Evolutionary conservation across 2,113 vertebrate species (phyloP).

Genomic region (Seriola quinqueradiata): DNA sequence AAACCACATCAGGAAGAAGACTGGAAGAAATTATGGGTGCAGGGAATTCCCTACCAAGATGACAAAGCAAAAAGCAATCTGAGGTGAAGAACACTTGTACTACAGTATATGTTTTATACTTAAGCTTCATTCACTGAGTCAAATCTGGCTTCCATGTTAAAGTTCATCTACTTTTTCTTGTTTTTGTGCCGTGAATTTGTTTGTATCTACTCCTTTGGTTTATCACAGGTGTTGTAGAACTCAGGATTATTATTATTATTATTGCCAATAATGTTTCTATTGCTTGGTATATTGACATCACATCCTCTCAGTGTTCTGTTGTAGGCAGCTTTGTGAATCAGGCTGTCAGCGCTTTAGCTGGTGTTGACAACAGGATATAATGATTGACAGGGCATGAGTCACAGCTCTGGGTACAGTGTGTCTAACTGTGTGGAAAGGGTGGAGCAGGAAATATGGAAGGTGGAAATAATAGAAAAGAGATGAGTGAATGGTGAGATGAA

Average conservation of each 20-base stretch:
- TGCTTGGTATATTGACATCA: background rate
- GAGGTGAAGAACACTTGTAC: background rate
- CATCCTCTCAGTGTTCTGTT: background rate
- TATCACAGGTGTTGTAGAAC: background rate
- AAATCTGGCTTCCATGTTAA: background rate
- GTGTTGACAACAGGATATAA: background rate
- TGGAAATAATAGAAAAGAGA: background rate
- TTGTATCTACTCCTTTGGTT: background rate
- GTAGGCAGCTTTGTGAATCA: background rate
- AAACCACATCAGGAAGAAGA: background rate
- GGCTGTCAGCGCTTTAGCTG: background rate
- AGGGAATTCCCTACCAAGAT: background rate
- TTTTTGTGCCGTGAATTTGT: background rate
- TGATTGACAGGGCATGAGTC: conserved; percentile 36
- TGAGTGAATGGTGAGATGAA: background rate
- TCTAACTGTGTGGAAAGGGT: background rate
- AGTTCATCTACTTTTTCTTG: background rate
- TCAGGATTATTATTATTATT: background rate
- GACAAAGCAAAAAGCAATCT: background rate
- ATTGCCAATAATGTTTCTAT: conserved; percentile 7
- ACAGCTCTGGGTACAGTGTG: background rate
- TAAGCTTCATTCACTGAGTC: background rate
- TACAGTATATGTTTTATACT: too few species aligned
- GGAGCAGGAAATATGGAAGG: background rate
- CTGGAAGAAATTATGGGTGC: background rate